A percentile compares a stretch with the other conserved stretches of the same genome.
These are phyloP conservation scores for Zoanthus gigantus DNA, from an alignment of 92 coral and sea anemone genomes.

Conservation along the genomic window DNA sequence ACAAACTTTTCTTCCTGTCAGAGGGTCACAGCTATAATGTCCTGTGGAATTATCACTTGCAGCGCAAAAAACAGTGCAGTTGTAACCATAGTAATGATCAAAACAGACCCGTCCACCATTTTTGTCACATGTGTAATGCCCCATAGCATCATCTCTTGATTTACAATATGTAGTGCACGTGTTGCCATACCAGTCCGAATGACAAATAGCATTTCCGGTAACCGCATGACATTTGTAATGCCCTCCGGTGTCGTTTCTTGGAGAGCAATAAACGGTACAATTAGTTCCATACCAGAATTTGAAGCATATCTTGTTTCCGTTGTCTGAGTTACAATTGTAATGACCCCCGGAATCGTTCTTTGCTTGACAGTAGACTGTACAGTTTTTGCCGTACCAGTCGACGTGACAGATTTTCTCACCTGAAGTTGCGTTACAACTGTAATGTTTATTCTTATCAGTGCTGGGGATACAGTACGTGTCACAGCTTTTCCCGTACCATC, in stretches of 20 bases:
- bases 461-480: slow-evolving; percentile 47
- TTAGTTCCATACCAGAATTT: slow-evolving; percentile 74
- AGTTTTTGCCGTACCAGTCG: slow-evolving; percentile 69
- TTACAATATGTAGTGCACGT: slow-evolving; percentile 72
- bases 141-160: slow-evolving; percentile 75
- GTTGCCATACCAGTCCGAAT: slow-evolving; percentile 78
- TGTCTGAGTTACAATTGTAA: slow-evolving; percentile 60
- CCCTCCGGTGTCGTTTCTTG: slow-evolving; percentile 60
- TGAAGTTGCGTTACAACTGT: slow-evolving; percentile 64
- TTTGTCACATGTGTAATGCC: slow-evolving; percentile 79
- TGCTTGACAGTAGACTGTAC: slow-evolving; percentile 61
- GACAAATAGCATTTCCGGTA: slow-evolving; percentile 70
- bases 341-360: slow-evolving; percentile 57
- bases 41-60: no score
- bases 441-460: slow-evolving; percentile 70
- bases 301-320: slow-evolving; percentile 71
- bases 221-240: slow-evolving; percentile 71
- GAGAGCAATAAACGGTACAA: slow-evolving; percentile 64
- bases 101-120: slow-evolving; percentile 68
- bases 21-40: slow-evolving; percentile 52
- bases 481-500: slow-evolving; percentile 74
- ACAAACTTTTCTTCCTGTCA: slow-evolving; percentile 71
- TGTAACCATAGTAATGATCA: slow-evolving; percentile 62
- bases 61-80: slow-evolving; percentile 55
- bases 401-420: slow-evolving; percentile 70